Base-by-base conservation (phyloP, 1,140 invertebrate genomes). In the Pollicipes pollicipes region DNA sequence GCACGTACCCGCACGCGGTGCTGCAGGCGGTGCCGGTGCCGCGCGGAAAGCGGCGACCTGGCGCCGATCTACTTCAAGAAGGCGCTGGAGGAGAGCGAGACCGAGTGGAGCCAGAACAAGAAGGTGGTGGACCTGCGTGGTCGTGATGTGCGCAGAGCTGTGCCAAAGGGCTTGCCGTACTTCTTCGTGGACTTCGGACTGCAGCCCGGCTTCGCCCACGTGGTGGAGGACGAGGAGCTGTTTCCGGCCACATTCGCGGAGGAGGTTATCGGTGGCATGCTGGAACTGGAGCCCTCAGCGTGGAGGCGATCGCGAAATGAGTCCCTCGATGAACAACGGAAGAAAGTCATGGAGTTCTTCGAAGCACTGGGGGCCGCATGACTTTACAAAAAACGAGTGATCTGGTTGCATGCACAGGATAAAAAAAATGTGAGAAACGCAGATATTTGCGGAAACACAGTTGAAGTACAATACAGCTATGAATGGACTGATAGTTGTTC, bases 11-110 rank as follows among this genome's bases (percentile, higher is more conserved):
- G 10, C 95, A 98, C 78, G 88, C 95, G 85, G 82, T 84, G 67
- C 82, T 97, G 28, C 88, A 97, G 75, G 97, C 94, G 83, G 83
- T 98, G 29, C 91, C 95, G 0, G 76, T 97, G 74, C 86, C 90
- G 8, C 85, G 84, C 76, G 89, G n/a, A 94, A 79, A 83, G 86
- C 37, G 90, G 89, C 30, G 88, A 91, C 73, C 81, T 89, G 77
- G 91, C 91, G 21, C 91, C 93, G 1, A 95, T 98, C 73, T 98
- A 97, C 82, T 98, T 98, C 77, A 97, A 89, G 85, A 98, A 98
- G 87, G 95, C 94, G 0, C 86, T 98, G 68, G 81, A 91, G 76
- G 95, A 98, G 80, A 94, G 90, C 74, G 95, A 97, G 81, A 86
- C 84, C 30, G 94, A 97, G 82, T 98, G 95, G 95, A 85, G 90